Conservation (phyloP, 2,888 invertebrate genomes). For the Drosophila tanythrix region DNA sequence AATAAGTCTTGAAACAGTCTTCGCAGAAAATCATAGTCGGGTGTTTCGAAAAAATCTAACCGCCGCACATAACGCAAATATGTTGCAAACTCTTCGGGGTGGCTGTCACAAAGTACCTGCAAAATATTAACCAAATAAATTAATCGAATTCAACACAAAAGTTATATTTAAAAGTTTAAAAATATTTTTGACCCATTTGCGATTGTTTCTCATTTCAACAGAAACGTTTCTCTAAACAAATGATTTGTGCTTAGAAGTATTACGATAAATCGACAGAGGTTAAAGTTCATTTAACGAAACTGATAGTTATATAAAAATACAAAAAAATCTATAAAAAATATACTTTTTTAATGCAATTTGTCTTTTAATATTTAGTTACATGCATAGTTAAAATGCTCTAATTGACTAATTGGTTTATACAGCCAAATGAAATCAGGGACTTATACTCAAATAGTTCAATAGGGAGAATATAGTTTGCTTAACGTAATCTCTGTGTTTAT, state of each 20-base stretch:
- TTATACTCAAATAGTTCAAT: not conserved
- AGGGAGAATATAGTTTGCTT: not conserved
- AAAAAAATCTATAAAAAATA: not conserved
- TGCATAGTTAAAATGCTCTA: not conserved
- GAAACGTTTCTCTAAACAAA: not conserved
- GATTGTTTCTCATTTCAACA: not conserved
- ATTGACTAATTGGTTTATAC: not conserved
- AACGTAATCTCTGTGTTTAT: not conserved
- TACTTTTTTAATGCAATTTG: not conserved
- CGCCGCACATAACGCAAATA: constrained; percentile 98
- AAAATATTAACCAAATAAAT: constrained; percentile 10
- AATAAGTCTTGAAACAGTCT: constrained; percentile 97
- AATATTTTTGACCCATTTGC: not conserved
- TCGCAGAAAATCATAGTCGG: constrained; percentile 99
- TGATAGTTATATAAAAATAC: too few relatives aligned
- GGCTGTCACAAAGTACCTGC: constrained; percentile 91
- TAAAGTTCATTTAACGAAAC: too few relatives aligned
- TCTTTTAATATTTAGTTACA: not conserved
- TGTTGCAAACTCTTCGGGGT: constrained; percentile 98
- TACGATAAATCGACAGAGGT: not conserved
- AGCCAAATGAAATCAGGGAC: not conserved
- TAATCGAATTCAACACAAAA: not conserved
- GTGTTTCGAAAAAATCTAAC: constrained; percentile 99
- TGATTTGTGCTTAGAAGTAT: not conserved
- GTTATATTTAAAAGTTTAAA: not conserved